Conservation (phyloP, 2,113 vertebrate genomes). For the Eurystomus gularis region DNA sequence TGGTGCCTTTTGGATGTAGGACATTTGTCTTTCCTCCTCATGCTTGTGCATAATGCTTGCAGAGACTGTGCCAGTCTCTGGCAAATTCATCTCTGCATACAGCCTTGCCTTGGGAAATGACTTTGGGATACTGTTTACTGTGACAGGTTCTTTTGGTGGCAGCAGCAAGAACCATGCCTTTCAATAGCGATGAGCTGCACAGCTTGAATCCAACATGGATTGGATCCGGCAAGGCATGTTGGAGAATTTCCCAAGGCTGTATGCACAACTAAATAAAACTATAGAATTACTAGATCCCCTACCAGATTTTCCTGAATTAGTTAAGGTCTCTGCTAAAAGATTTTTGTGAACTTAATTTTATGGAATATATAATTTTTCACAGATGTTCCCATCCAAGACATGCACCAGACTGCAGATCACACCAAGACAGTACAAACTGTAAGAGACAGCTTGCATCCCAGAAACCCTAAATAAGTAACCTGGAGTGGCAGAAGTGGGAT, state of each 20-base stretch:
- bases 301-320: background rate
- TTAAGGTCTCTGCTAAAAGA: background rate
- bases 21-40: background rate
- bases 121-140: background rate
- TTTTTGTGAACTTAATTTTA: background rate
- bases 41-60: too few species aligned
- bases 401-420: background rate
- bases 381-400: background rate
- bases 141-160: background rate
- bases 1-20: too few species aligned
- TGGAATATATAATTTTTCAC: background rate
- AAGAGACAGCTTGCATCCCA: background rate
- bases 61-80: too few species aligned
- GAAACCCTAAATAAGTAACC: background rate
- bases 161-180: background rate
- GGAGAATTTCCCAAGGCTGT: background rate
- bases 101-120: background rate
- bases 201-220: background rate
- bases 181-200: rapidly evolving
- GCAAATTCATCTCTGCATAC: background rate
- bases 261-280: background rate
- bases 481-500: background rate
- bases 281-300: background rate
- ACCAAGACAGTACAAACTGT: background rate
- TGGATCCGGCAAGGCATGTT: background rate